Evolutionary conservation across 2,113 vertebrate species (phyloP).

Genomic region (Melierax canorus): DNA sequence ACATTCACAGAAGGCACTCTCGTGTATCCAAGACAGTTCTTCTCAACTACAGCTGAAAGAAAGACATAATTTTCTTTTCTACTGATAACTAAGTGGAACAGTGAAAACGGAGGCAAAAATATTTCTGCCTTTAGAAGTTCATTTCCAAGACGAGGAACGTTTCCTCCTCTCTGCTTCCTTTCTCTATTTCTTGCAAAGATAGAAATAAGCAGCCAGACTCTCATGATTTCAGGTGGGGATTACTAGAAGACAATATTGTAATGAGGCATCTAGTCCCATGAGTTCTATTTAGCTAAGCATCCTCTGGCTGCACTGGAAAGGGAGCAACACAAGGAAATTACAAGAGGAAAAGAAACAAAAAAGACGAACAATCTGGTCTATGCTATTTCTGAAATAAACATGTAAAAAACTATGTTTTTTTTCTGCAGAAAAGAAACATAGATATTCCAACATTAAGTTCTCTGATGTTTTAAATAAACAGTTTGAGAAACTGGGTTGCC

Average conservation of each 20-base stretch:
- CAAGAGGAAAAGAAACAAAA: neutral
- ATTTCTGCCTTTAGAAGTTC: neutral
- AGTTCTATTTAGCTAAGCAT: neutral
- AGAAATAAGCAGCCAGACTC: neutral
- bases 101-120: neutral
- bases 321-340: neutral
- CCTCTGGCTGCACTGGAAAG: neutral
- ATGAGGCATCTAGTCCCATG: neutral
- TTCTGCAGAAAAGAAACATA: neutral
- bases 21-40: neutral
- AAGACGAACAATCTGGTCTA: neutral
- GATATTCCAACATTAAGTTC: neutral
- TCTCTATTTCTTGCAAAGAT: neutral
- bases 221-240: neutral
- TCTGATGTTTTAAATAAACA: neutral
- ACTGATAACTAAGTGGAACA: neutral
- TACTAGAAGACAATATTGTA: neutral
- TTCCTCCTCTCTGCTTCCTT: neutral
- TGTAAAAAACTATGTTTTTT: neutral
- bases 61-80: neutral
- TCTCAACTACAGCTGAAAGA: neutral
- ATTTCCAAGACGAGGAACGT: neutral
- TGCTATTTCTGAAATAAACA: neutral
- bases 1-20: rapidly evolving
- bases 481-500: neutral